phyloP scores from a whole-genome alignment of 2,113 vertebrate genomes.

The Pandion haliaetus region DNA sequence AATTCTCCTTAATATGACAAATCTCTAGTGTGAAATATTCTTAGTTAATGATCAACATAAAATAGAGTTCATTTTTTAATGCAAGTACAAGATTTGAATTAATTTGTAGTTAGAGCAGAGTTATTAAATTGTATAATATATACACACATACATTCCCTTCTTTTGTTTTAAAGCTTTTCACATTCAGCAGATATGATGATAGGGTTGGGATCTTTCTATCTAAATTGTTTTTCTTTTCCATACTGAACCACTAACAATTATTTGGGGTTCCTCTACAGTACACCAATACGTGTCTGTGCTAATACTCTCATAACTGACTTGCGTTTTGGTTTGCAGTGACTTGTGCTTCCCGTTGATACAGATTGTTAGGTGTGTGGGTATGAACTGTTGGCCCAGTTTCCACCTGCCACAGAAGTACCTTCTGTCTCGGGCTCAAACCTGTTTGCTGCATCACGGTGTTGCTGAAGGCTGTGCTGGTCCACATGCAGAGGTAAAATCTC shows the following conservation, averaged over 20 bases:
- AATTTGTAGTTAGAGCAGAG: constrained; percentile 77
- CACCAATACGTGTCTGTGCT: not conserved
- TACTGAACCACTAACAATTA: not conserved
- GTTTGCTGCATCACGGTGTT: not conserved
- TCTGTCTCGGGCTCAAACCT: not conserved
- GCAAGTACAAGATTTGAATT: constrained; percentile 86
- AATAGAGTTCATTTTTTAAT: constrained; percentile 89
- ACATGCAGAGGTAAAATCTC: not conserved
- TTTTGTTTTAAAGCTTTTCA: constrained; percentile 41
- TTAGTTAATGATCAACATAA: constrained; percentile 89
- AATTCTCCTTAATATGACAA: constrained; percentile 86
- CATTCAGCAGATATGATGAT: not conserved
- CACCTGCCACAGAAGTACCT: not conserved
- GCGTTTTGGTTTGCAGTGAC: not conserved
- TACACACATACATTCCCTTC: not conserved
- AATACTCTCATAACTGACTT: not conserved
- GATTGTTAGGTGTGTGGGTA: not conserved
- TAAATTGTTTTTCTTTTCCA: not conserved
- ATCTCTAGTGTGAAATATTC: constrained; percentile 87
- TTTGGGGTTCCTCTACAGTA: not conserved
- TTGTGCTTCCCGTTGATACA: not conserved
- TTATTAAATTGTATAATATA: constrained; percentile 72
- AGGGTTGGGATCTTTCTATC: not conserved
- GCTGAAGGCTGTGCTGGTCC: not conserved
- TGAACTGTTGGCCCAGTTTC: not conserved